A percentile compares a stretch with the other conserved stretches of the same genome.
Evolutionary conservation across 2,888 invertebrate genomes (phyloP).

Genomic region (Gerris lacustris): DNA sequence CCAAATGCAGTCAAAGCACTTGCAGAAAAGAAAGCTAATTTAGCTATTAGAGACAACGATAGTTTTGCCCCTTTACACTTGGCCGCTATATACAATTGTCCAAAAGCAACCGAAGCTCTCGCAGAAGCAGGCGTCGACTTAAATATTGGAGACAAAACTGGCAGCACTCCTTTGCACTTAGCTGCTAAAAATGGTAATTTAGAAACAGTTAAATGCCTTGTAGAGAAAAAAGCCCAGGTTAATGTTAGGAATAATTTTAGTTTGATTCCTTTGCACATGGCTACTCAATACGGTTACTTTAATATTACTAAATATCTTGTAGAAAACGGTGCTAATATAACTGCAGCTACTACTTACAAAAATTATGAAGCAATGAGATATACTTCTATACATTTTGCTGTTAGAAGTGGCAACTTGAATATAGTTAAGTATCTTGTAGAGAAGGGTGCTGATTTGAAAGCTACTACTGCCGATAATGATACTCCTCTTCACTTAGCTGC

Average conservation of each 20-base stretch:
- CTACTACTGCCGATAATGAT: not conserved
- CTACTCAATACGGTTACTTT: not conserved
- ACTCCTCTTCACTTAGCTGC: conserved; percentile 5
- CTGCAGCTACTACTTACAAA: too few species aligned
- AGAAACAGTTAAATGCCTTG: not conserved
- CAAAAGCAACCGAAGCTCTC: not conserved
- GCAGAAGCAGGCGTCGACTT: not conserved
- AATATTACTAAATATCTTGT: not conserved
- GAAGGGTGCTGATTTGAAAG: conserved; percentile 3
- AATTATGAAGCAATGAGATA: too few species aligned
- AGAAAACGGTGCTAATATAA: not conserved
- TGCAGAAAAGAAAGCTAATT: not conserved
- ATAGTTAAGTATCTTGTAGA: conserved; percentile 9
- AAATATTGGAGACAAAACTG: not conserved
- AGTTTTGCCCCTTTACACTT: not conserved
- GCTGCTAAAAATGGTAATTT: conserved; percentile 6
- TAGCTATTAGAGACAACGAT: not conserved
- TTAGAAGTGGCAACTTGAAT: not conserved
- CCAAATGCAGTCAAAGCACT: not conserved
- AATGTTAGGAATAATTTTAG: not conserved
- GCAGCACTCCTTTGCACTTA: not conserved
- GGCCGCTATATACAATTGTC: not conserved
- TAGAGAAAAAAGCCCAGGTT: conserved; percentile 1
- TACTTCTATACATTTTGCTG: not conserved
- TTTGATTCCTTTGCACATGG: not conserved